Base-by-base conservation (phyloP, 2,113 vertebrate genomes). In the Passer domesticus region DNA sequence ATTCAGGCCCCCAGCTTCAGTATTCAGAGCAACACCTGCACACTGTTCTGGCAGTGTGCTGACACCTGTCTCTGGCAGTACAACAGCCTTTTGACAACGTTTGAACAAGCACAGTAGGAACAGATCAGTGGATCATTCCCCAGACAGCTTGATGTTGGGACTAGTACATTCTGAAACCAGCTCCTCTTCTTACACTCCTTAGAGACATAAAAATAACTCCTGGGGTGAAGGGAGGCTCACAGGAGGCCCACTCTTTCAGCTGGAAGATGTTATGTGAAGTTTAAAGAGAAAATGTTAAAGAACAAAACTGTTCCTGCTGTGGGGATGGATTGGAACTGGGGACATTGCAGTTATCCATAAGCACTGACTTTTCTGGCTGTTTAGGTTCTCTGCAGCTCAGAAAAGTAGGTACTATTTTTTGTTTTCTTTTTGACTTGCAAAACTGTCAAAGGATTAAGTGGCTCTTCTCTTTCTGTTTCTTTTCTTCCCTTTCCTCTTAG, bases 401-500 rank as follows among this genome's bases (percentile, higher is more conserved):
- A 16, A 47, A 81, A 72, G 20, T 47, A 75, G 41, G 20, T 35
- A 35, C 30, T 84, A 2, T 37, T 53, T 21, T 39, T 89, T 60
- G 28, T 41, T 89, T 89, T 47, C 43, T 64, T 85, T 83, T 43
- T 43, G 25, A 28, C 30, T 83, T 87, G 28, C 17, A 70, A 44
- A 93, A 52, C 11, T 58, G 10, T 72, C 1, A 2, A 52, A 87
- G 39, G 5, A 73, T 73, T 78, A 73, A 87, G 33, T 59, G 25
- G 3, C 31, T 58, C 33, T 91, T 83, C n/a, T 60, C 33, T 73
- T 67, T 67, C 53, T 89, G 15, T 81, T 94, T 89, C 89, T 92
- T 93, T 20, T 81, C 53, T 84, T 70, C 63, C 6, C 63, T 87
- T 87, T 83, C 49, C 79, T 92, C 78, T 41, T 97, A 99, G 99